These are phyloP conservation scores for Nemurella pictetii DNA, from an alignment of 2,888 invertebrate species.

Conservation along the genomic window DNA sequence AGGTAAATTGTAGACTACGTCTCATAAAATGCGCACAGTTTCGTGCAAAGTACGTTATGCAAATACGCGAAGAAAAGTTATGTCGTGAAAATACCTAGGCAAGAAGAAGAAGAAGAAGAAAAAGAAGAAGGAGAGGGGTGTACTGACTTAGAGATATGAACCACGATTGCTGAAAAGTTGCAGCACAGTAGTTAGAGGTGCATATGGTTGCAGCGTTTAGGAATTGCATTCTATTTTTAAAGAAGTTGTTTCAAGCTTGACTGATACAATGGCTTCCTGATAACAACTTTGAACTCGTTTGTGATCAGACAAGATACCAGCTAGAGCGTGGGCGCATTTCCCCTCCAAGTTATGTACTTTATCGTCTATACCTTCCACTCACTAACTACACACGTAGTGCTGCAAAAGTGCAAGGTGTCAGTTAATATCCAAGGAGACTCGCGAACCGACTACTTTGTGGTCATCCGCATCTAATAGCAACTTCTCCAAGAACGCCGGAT, in stretches of 20 bases:
- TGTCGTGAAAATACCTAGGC: not conserved
- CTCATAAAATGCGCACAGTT: not conserved
- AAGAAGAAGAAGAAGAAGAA: no score
- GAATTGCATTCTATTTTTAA: not conserved
- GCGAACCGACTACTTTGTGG: not conserved
- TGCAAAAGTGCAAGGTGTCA: not conserved
- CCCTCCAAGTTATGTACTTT: not conserved
- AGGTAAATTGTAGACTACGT: not conserved
- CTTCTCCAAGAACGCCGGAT: not conserved
- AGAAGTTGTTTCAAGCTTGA: not conserved
- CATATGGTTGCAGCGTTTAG: not conserved
- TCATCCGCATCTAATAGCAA: not conserved
- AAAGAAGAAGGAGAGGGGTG: not conserved
- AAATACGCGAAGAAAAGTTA: not conserved
- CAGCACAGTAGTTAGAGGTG: not conserved
- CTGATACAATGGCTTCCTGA: not conserved
- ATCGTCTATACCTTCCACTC: no score
- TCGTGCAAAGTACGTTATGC: not conserved
- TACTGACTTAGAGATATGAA: not conserved
- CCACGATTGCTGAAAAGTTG: not conserved
- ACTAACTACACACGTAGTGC: not conserved
- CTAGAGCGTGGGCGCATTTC: not conserved
- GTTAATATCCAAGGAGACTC: not conserved
- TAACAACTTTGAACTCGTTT: not conserved
- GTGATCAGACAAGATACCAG: no score